Percentiles rank a stretch among this genome's conserved stretches.
phyloP scores from a whole-genome alignment of 2,888 invertebrate genomes.

The Empis livida region DNA sequence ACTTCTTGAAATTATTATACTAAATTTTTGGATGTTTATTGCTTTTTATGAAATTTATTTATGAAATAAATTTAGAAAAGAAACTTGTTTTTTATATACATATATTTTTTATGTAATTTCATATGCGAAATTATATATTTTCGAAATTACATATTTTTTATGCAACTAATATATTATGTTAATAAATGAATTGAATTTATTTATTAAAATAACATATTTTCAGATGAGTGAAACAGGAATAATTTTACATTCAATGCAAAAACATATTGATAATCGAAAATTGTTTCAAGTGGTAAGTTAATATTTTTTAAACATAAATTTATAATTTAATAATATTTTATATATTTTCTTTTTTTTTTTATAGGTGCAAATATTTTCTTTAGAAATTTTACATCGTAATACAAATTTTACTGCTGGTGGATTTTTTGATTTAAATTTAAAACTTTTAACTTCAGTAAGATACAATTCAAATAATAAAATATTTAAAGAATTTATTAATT shows the following conservation, averaged over 20 bases:
- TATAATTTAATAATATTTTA: background rate
- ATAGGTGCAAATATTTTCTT: conserved; percentile 20
- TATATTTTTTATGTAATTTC: no score
- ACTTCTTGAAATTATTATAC: no score
- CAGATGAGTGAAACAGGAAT: conserved; percentile 21
- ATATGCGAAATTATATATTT: no score
- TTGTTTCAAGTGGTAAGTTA: conserved; percentile 12
- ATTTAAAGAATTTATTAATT: background rate
- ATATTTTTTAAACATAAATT: background rate
- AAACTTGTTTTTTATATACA: no score
- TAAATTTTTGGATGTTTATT: no score
- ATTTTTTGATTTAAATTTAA: conserved; percentile 22
- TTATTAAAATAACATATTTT: no score
- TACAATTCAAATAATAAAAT: no score
- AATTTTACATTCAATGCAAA: conserved; percentile 17
- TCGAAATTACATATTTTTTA: no score
- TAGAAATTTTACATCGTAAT: conserved; percentile 21
- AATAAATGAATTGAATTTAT: no score
- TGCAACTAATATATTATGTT: no score
- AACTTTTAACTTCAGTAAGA: conserved; percentile 21
- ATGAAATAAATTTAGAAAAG: no score
- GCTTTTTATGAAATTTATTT: no score
- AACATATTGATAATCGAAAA: conserved; percentile 11
- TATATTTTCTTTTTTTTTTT: conserved; percentile 7
- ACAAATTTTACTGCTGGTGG: conserved; percentile 21